Base-by-base conservation (phyloP, 1,140 invertebrate genomes). In the Aphaenogaster ashmeadi region DNA sequence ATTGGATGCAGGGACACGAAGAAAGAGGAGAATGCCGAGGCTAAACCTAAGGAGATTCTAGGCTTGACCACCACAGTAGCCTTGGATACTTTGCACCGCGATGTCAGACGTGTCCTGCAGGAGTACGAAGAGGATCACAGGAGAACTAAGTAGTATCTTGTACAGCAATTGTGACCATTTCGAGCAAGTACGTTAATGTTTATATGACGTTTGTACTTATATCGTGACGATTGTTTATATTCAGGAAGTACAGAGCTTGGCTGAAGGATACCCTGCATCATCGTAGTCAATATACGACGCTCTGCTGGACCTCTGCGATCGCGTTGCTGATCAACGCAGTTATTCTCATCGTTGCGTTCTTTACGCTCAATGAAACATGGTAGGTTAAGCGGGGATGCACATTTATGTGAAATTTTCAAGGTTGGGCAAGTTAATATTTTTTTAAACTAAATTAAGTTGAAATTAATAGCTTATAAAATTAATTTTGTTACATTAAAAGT, bases 301-400 rank as follows among this genome's bases (percentile, higher is more conserved):
- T 97, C 88, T 96, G 96, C 80, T 97, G 97, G 97, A 96, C 97
- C 27, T 97, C 97, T 56, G 96, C 96, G 58, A 69, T 96, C 0
- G 95, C 95, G 0, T 94, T 96, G 41, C 83, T 96, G 71, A 86
- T 97, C 58, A 95, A 94, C 89, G 94, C 94, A 44, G 89, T 96
- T 87, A 89, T 94, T 44, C 93, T 96, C 52, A 93, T 96, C 38
- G 54, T 95, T 64, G 92, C 94, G 83, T 96, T 93, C 88, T 94
- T 94, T 79, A 92, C 91, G 71, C 88, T 88, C 64, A 92, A 94
- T 87, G 91, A 95, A 92, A 86, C 92, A 88, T 91, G 91, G 94
- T 95, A 93, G 80, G 89, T 89, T 79, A 75, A 21, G 15, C 9
- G 7, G 0, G 33, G 15, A 27, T 6, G 4, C 5, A 38, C 27